phyloP scores from a whole-genome alignment of 1,140 invertebrate species.

The Musca vetustissima region DNA sequence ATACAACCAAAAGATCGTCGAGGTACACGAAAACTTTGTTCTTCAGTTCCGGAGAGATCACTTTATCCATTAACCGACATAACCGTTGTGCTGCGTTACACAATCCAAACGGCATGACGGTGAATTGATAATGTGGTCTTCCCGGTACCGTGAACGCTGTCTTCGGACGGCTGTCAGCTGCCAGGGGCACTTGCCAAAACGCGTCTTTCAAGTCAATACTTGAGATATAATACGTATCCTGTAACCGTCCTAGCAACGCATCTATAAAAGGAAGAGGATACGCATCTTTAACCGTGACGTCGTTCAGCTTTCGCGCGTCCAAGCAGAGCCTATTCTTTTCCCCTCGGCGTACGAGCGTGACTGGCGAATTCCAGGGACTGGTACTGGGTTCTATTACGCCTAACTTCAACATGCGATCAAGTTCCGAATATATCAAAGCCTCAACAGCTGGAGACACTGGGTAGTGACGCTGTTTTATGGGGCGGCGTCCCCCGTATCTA shows the following conservation, averaged over 20 bases:
- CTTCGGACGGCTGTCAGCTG: slow-evolving; percentile 38
- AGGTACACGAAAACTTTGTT: slow-evolving; percentile 22
- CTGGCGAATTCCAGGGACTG: slow-evolving; percentile 38
- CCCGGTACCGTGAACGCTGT: slow-evolving; percentile 52
- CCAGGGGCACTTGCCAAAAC: slow-evolving; percentile 49
- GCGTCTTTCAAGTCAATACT: slow-evolving; percentile 34
- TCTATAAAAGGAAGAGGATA: slow-evolving; percentile 41
- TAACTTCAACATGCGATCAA: slow-evolving; percentile 35
- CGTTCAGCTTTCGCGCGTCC: slow-evolving; percentile 40
- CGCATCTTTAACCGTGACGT: slow-evolving; percentile 38
- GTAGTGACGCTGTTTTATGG: slow-evolving; percentile 38
- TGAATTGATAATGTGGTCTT: slow-evolving; percentile 21
- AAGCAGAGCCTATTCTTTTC: slow-evolving; percentile 36
- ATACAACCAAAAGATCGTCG: slow-evolving; percentile 58
- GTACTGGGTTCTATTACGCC: slow-evolving; percentile 30
- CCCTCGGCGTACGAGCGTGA: slow-evolving; percentile 37
- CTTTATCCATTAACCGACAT: slow-evolving; percentile 25
- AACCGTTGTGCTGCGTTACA: too few species aligned
- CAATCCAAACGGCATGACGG: too few species aligned
- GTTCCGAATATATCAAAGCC: slow-evolving; percentile 28
- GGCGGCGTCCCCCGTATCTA: slow-evolving; percentile 37
- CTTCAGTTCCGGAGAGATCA: slow-evolving; percentile 6
- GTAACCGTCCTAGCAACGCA: slow-evolving; percentile 29
- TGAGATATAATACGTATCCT: slow-evolving; percentile 32
- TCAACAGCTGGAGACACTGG: slow-evolving; percentile 34